Evolutionary conservation across 2,888 invertebrate species (phyloP).

Genomic region (Argyresthia goedartella): DNA sequence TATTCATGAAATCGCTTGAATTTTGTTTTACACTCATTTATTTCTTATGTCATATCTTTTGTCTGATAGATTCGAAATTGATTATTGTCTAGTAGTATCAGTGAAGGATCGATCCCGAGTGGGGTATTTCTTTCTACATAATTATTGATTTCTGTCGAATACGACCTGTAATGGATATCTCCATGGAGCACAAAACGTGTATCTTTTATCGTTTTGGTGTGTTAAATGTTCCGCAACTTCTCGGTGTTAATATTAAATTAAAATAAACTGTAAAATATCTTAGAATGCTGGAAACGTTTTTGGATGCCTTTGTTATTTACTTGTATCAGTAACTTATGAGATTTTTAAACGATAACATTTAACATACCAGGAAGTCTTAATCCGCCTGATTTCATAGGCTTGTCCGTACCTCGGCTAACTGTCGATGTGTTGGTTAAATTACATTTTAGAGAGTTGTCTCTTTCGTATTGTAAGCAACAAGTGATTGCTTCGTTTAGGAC

Average conservation of each 20-base stretch:
- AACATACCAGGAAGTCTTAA: slow-evolving; percentile 41
- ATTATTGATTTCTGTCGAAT: slow-evolving; percentile 29
- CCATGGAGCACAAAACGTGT: slow-evolving; percentile 37
- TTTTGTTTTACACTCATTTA: slow-evolving; percentile 2
- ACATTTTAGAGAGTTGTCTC: slow-evolving; percentile 50
- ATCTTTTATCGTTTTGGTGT: slow-evolving; percentile 36
- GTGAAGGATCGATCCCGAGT: slow-evolving; percentile 26
- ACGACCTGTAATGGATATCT: slow-evolving; percentile 32
- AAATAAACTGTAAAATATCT: background rate
- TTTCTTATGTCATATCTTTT: slow-evolving; percentile 8
- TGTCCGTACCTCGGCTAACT: slow-evolving; percentile 41
- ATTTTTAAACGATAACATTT: slow-evolving; percentile 24
- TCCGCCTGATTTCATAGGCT: slow-evolving; percentile 65
- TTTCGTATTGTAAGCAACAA: slow-evolving; percentile 60
- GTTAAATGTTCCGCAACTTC: slow-evolving; percentile 36
- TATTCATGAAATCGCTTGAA: background rate
- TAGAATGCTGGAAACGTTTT: no score
- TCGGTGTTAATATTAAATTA: background rate
- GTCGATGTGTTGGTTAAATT: slow-evolving; percentile 28
- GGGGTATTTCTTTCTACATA: slow-evolving; percentile 29
- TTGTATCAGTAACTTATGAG: background rate
- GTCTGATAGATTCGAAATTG: slow-evolving; percentile 69
- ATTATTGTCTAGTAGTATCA: slow-evolving; percentile 43
- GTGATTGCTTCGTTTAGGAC: slow-evolving; percentile 65
- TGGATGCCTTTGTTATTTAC: no score